Evolutionary conservation across 2,113 vertebrate genomes (phyloP), one percentile per base, ranked within the genome.

Genomic region (Ailurus styani): DNA sequence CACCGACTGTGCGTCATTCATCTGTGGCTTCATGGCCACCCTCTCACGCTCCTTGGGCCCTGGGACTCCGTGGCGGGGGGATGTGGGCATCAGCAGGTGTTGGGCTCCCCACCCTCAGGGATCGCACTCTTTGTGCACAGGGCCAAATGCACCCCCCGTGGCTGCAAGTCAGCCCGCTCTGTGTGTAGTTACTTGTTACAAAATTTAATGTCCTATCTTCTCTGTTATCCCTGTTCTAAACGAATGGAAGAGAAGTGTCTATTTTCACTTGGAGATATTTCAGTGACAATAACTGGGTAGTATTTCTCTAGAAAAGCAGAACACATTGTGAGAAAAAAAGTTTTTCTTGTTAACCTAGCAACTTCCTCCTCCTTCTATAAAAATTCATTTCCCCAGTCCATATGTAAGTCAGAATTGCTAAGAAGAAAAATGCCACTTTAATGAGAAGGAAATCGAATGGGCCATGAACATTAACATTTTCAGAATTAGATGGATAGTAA

Each of bases 11-110:
- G 99, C 99, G 23, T 99, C 82, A 7, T 98, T 99, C 99, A 99
- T 99, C 98, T 99, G 98, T 92, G 99, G 98, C 98, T 99, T 99
- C 0, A 97, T 99, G 21, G 99, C 99, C 47, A 99, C 97, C 99
- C 99, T 99, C 93, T 98, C 99, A 3, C 31, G 73, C 73, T 17
- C 14, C 73, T 45, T 15, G 27, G 4, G 14, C 7, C 73, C 27
- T 0, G 7, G 72, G 40, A 27, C 10, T 17, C 64, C 14, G 14
- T 34, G 13, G n/a, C 2, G n/a, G 18, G 18, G n/a, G 8, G 18
- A 11, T 5, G 21, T 40, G 72, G 72, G 72, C 12, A 7, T 73
- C 72, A 1, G 6, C 23, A 37, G 40, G 40, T 12, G 25, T 14
- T 12, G 7, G 21, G 37, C 37, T 40, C 70, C 23, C 37, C 21